Evolutionary conservation across 53 echinoderm and acorn worm species (phyloP).

Genomic region (Luidia sarsii): DNA sequence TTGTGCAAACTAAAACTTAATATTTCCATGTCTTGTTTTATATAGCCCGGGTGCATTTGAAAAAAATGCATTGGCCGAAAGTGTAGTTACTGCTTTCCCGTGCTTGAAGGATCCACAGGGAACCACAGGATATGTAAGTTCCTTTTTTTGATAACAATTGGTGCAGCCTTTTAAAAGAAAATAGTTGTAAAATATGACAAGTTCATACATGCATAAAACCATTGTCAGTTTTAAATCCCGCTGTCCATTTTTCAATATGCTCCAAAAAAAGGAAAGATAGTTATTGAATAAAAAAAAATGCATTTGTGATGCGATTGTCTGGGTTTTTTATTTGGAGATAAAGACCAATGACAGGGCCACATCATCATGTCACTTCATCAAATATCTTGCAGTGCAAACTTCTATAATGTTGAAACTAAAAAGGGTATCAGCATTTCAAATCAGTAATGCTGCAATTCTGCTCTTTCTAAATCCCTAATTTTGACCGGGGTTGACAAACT

Average conservation of each 20-base stretch:
- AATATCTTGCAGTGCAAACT: too few relatives aligned
- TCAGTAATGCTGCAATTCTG: too few relatives aligned
- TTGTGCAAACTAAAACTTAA: conserved; percentile 5
- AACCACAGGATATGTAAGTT: conserved; percentile 42
- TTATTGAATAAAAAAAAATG: too few relatives aligned
- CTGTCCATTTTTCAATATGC: neutral
- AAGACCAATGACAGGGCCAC: too few relatives aligned
- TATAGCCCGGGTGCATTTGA: conserved; percentile 34
- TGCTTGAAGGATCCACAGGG: conserved; percentile 42
- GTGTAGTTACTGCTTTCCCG: conserved; percentile 25
- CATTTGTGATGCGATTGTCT: too few relatives aligned
- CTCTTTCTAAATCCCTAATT: too few relatives aligned
- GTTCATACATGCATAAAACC: neutral
- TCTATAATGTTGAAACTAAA: too few relatives aligned
- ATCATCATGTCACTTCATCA: too few relatives aligned
- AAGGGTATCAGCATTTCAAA: too few relatives aligned
- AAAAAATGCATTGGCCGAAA: conserved; percentile 15
- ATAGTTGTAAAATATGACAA: neutral
- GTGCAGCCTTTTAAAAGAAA: neutral
- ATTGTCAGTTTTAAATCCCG: neutral
- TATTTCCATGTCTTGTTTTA: conserved; percentile 13
- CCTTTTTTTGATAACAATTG: neutral
- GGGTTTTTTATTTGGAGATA: too few relatives aligned
- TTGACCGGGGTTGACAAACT: too few relatives aligned
- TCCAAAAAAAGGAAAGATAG: too few relatives aligned